A percentile compares a stretch with the other conserved stretches of the same genome.
Evolutionary conservation across 1,140 invertebrate genomes (phyloP).

Genomic region (Magallana gigas): DNA sequence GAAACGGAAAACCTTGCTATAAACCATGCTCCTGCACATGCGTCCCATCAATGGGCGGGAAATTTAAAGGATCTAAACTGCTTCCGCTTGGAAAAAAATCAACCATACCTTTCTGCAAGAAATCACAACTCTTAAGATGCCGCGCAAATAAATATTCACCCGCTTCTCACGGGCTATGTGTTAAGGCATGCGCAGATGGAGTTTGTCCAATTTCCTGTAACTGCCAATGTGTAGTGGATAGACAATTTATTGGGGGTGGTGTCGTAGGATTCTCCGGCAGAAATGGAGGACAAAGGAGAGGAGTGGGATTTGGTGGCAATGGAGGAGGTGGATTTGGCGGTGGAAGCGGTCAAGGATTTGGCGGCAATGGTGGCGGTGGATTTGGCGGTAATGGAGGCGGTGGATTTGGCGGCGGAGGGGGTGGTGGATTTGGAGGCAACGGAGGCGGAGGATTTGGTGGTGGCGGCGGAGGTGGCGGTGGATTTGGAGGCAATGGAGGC

Average conservation of each 20-base stretch:
- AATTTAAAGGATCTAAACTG: not conserved
- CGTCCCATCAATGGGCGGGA: not conserved
- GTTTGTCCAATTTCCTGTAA: not conserved
- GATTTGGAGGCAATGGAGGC: not conserved
- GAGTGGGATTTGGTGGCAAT: not conserved
- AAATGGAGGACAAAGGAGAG: not conserved
- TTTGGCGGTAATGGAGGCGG: not conserved
- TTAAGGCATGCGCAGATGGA: not conserved
- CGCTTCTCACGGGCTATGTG: not conserved
- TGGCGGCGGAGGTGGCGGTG: not conserved
- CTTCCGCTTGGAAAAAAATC: not conserved
- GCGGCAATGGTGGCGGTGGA: not conserved
- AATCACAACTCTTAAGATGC: not conserved
- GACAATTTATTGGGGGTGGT: not conserved
- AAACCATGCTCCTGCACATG: not conserved
- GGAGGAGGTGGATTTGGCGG: not conserved
- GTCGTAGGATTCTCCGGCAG: not conserved
- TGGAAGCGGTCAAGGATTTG: not conserved
- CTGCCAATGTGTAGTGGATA: not conserved
- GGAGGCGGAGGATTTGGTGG: not conserved
- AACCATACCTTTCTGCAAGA: not conserved
- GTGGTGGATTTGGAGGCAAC: not conserved
- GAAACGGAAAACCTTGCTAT: slow-evolving; percentile 18
- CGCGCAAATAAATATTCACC: not conserved
- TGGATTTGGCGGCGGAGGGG: not conserved